These are phyloP conservation scores for Sisor rabdophorus DNA, from an alignment of 2,113 vertebrate species.

Conservation along the genomic window DNA sequence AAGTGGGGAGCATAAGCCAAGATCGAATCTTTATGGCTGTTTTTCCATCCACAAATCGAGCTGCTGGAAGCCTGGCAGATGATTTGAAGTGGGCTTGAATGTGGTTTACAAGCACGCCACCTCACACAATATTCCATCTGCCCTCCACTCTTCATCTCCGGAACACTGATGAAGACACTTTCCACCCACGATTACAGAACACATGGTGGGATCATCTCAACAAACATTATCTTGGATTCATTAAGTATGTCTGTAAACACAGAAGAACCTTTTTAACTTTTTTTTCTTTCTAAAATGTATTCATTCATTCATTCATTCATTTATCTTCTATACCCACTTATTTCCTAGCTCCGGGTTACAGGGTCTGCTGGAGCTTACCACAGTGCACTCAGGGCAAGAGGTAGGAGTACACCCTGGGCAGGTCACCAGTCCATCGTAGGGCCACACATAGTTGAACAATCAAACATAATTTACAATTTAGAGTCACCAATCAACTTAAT, in stretches of 20 bases:
- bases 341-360: too few species aligned
- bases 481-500: too few species aligned
- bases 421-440: too few species aligned
- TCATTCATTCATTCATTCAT: too few species aligned
- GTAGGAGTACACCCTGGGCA: too few species aligned
- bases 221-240: neutral
- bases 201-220: slow-evolving; percentile 18
- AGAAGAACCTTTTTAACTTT: neutral
- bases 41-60: slow-evolving; percentile 24
- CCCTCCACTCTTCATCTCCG: slow-evolving; percentile 9
- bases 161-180: slow-evolving; percentile 23
- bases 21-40: slow-evolving; percentile 1
- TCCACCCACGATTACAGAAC: slow-evolving; percentile 16
- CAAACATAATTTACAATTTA: too few species aligned
- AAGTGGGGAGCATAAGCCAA: neutral
- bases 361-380: too few species aligned
- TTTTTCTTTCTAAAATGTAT: neutral
- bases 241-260: slow-evolving; percentile 4
- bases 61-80: slow-evolving; percentile 2
- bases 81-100: slow-evolving; percentile 18
- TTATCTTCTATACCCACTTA: too few species aligned
- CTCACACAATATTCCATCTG: slow-evolving; percentile 22
- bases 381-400: too few species aligned
- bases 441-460: too few species aligned
- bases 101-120: slow-evolving; percentile 19